phyloP scores from a whole-genome alignment of 1,140 invertebrate genomes.

The Cylas formicarius region DNA sequence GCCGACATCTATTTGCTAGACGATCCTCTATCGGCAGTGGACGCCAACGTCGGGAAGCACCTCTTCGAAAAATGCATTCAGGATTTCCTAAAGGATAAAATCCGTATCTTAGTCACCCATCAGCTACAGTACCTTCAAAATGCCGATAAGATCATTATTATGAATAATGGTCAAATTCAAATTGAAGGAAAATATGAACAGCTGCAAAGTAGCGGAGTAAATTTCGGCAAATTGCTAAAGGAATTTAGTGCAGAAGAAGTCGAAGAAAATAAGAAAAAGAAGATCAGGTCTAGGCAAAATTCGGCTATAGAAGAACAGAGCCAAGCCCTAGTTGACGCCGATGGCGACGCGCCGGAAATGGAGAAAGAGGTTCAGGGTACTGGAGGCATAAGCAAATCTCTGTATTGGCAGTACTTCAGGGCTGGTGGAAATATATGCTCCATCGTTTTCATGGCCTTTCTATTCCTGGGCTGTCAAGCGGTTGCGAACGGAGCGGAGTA shows the following conservation, averaged over 20 bases:
- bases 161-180: constrained; percentile 42
- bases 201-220: constrained; percentile 39
- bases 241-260: constrained; percentile 37
- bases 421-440: constrained; percentile 50
- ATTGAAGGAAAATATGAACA: constrained; percentile 42
- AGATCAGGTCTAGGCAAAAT: constrained; percentile 39
- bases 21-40: constrained; percentile 61
- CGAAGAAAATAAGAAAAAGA: constrained; percentile 35
- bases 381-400: constrained; percentile 50
- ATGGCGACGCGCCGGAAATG: constrained; percentile 31
- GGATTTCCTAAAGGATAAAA: constrained; percentile 54
- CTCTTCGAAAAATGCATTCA: constrained; percentile 55
- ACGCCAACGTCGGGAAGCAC: constrained; percentile 53
- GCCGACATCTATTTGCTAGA: constrained; percentile 66
- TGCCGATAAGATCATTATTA: constrained; percentile 50
- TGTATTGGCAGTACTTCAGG: constrained; percentile 56
- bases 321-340: constrained; percentile 14
- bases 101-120: constrained; percentile 66
- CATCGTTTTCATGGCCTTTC: constrained; percentile 45
- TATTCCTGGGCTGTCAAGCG: constrained; percentile 54
- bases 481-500: constrained; percentile 60
- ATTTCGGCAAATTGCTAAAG: constrained; percentile 42
- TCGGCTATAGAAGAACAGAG: constrained; percentile 40
- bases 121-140: constrained; percentile 63
- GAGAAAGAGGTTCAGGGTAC: constrained; percentile 39